phyloP scores from a whole-genome alignment of 2,888 invertebrate genomes.

The Trisateles emortualis region DNA sequence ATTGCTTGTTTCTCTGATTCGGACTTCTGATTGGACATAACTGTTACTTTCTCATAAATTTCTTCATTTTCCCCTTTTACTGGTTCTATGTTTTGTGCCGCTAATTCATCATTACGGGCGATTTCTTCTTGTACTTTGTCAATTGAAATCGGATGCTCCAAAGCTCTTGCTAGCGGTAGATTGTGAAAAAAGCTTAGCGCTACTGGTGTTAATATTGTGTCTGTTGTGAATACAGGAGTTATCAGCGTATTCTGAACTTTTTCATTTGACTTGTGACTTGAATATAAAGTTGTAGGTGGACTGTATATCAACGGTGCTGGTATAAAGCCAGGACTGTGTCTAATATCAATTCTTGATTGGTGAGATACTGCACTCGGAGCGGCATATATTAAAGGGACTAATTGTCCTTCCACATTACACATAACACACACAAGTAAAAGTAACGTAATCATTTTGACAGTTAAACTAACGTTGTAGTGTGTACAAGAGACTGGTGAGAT shows the following conservation, averaged over 20 bases:
- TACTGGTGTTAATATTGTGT: conserved; percentile 66
- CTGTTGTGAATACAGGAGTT: conserved; percentile 53
- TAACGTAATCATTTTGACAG: conserved; percentile 67
- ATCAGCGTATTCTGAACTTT: conserved; percentile 50
- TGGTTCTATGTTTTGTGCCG: conserved; percentile 12
- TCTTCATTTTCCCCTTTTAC: conserved; percentile 10
- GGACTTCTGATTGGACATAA: no score
- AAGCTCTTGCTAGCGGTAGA: conserved; percentile 71
- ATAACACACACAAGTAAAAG: conserved; percentile 58
- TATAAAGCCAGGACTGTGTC: conserved; percentile 62
- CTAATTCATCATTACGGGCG: conserved; percentile 20
- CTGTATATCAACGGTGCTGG: conserved; percentile 67
- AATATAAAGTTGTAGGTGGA: conserved; percentile 55
- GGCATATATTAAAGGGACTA: conserved; percentile 69
- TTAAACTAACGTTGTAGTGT: conserved; percentile 48
- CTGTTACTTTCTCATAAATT: conserved; percentile 3
- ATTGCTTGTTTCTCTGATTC: conserved; percentile 13
- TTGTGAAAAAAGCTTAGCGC: conserved; percentile 73
- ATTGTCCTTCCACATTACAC: conserved; percentile 58
- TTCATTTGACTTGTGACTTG: conserved; percentile 47
- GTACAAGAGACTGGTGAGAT: conserved; percentile 57
- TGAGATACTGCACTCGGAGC: conserved; percentile 86
- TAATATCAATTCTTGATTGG: conserved; percentile 85
- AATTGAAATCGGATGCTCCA: conserved; percentile 69
- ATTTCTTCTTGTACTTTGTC: conserved; percentile 55